These are phyloP conservation scores for Sarcophaga rosellei DNA, from an alignment of 2,888 invertebrate species.

Conservation along the genomic window DNA sequence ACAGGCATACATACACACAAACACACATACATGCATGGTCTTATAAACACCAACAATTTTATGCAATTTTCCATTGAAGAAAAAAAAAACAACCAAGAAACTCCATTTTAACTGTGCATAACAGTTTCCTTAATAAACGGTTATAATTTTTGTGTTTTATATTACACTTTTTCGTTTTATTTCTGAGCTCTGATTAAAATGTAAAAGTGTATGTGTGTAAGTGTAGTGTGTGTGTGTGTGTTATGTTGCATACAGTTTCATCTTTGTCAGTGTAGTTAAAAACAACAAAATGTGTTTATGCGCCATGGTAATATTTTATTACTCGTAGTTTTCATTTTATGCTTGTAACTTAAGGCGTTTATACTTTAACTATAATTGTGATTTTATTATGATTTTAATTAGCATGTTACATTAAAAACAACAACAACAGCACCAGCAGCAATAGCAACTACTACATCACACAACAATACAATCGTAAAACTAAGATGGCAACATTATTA, in stretches of 20 bases:
- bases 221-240: neutral
- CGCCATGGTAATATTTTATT: conserved; percentile 52
- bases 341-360: conserved; percentile 65
- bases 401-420: conserved; percentile 64
- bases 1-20: too few relatives aligned
- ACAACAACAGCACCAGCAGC: conserved; percentile 10
- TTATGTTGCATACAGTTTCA: neutral
- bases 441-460: conserved; percentile 28
- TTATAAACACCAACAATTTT: neutral
- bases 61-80: conserved; percentile 50
- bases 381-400: conserved; percentile 69
- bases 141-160: neutral
- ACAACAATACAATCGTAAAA: neutral
- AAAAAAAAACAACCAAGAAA: conserved; percentile 15
- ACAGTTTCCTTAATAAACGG: neutral
- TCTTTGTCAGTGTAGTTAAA: neutral
- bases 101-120: conserved; percentile 37
- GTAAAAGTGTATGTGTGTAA: neutral
- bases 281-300: neutral
- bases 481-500: neutral
- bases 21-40: neutral
- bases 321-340: conserved; percentile 52
- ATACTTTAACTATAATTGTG: conserved; percentile 67
- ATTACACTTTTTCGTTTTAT: neutral
- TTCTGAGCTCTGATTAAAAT: neutral